A percentile compares a stretch with the other conserved stretches of the same genome.
phyloP scores from a whole-genome alignment of 2,113 vertebrate species.

The Vireo altiloquus region DNA sequence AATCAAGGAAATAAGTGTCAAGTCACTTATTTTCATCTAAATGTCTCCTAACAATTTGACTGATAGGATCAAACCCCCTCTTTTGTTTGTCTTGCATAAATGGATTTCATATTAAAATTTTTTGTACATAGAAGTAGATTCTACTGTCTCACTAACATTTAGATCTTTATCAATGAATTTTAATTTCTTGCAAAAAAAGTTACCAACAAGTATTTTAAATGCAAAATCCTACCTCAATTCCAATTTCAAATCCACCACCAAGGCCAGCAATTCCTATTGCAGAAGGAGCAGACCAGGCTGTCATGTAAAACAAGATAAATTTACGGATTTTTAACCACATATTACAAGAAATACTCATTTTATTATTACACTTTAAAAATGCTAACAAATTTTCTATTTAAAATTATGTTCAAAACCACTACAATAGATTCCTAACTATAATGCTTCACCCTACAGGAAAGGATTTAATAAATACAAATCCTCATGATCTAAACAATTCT shows the following conservation, averaged over 20 bases:
- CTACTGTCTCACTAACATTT: background rate
- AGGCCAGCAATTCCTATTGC: slow-evolving; percentile 96
- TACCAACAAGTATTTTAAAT: background rate
- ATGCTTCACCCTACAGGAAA: background rate
- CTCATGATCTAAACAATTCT: background rate
- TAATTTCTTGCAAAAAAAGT: slow-evolving; percentile 12
- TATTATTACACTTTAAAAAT: background rate
- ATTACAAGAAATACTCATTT: background rate
- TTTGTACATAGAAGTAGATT: background rate
- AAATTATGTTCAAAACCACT: background rate
- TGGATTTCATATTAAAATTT: background rate
- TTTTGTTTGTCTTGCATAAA: background rate
- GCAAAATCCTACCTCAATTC: slow-evolving; percentile 83
- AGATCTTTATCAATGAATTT: background rate
- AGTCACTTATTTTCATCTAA: background rate
- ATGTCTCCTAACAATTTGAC: background rate
- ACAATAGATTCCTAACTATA: background rate
- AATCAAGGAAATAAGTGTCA: background rate
- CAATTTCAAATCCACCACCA: slow-evolving; percentile 96
- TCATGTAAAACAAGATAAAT: background rate
- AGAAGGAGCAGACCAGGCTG: slow-evolving; percentile 95
- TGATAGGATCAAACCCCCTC: background rate
- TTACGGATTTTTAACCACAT: background rate
- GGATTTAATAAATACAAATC: background rate
- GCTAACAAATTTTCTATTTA: background rate